These are phyloP conservation scores for Panthera uncia DNA, from an alignment of 2,113 vertebrate species.

Conservation along the genomic window DNA sequence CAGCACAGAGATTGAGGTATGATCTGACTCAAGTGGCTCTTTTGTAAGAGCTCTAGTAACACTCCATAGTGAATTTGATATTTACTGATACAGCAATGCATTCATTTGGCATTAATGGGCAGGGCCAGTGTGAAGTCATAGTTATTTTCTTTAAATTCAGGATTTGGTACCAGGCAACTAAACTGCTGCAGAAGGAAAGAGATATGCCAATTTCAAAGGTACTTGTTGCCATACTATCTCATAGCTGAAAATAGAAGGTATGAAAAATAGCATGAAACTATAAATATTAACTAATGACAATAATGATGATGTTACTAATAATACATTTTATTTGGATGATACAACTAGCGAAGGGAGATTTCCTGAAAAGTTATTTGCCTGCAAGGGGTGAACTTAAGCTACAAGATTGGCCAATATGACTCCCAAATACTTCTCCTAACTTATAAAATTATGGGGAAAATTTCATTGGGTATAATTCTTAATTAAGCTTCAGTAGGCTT, in stretches of 20 bases:
- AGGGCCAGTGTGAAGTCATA: conserved; percentile 60
- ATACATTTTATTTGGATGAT: neutral
- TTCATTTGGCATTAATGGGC: conserved; percentile 63
- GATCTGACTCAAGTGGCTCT: conserved; percentile 58
- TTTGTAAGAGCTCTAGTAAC: conserved; percentile 52
- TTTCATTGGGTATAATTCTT: neutral
- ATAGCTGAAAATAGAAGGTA: conserved; percentile 49
- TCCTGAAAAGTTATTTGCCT: neutral
- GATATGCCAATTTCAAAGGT: conserved; percentile 58
- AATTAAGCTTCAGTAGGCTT: neutral
- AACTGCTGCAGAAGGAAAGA: conserved; percentile 54
- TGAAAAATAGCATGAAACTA: conserved; percentile 35
- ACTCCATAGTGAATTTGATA: conserved; percentile 65
- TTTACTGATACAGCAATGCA: conserved; percentile 35
- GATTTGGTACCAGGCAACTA: conserved; percentile 48
- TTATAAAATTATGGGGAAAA: neutral
- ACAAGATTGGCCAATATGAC: neutral
- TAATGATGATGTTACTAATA: neutral
- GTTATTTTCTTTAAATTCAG: conserved; percentile 72
- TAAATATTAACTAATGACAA: neutral
- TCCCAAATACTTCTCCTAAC: neutral
- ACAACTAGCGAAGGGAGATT: neutral
- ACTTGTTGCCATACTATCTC: conserved; percentile 38
- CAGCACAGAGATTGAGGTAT: conserved; percentile 5
- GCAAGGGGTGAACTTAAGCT: neutral